These are phyloP conservation scores for Anarsia innoxiella DNA, from an alignment of 2,888 invertebrate species.

Conservation along the genomic window DNA sequence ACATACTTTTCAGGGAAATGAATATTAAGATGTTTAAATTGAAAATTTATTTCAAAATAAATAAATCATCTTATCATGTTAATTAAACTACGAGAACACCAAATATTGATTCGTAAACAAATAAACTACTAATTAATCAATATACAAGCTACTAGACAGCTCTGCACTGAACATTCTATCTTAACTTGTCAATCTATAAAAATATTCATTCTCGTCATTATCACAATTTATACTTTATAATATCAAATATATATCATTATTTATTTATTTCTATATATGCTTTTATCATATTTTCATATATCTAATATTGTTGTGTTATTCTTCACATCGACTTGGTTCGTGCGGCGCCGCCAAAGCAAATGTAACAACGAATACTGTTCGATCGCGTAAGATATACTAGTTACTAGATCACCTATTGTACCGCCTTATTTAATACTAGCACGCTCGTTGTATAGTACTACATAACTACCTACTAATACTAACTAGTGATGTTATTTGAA, in stretches of 20 bases:
- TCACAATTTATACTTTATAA: neutral
- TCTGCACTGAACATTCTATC: neutral
- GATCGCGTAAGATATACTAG: conserved; percentile 47
- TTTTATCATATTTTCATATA: conserved; percentile 12
- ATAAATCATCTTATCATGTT: too few species aligned
- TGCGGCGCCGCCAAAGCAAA: conserved; percentile 43
- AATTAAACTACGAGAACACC: too few species aligned
- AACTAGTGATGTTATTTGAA: too few species aligned
- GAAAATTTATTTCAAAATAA: too few species aligned
- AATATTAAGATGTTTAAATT: too few species aligned
- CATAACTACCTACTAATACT: too few species aligned
- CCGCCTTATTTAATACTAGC: too few species aligned
- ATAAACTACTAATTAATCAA: too few species aligned
- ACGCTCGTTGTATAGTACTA: too few species aligned
- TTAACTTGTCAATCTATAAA: neutral
- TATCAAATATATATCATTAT: conserved; percentile 4
- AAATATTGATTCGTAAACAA: too few species aligned
- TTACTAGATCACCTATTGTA: neutral
- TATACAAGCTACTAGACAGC: too few species aligned
- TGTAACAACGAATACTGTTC: conserved; percentile 61
- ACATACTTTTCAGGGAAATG: too few species aligned
- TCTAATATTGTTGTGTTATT: conserved; percentile 20
- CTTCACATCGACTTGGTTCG: conserved; percentile 35
- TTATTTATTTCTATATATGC: conserved; percentile 10
- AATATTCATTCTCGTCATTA: neutral